Evolutionary conservation across 2,797 vertebrate genomes (phyloP).

Genomic region (Sebastes hubbsi): DNA sequence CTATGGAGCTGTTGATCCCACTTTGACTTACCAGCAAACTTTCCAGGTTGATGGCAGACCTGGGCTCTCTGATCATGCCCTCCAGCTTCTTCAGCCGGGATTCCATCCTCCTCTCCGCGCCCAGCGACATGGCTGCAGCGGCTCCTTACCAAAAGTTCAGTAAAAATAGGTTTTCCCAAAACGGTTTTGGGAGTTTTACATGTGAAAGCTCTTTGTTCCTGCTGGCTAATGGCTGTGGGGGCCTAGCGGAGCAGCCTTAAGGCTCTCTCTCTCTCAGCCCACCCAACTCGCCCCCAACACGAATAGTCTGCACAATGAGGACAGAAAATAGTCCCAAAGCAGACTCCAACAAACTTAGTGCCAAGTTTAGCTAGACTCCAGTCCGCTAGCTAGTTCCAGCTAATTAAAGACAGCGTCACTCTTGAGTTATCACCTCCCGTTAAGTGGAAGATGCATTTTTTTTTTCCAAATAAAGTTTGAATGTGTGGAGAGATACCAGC

Average conservation of each 20-base stretch:
- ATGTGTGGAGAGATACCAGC: constrained; percentile 68
- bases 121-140: constrained; percentile 76
- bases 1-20: constrained; percentile 38
- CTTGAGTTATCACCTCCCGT: constrained; percentile 46
- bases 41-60: constrained; percentile 84
- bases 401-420: background rate
- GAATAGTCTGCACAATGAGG: constrained; percentile 66
- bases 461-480: constrained; percentile 76
- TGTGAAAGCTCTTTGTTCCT: constrained; percentile 71
- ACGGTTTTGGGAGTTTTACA: constrained; percentile 63
- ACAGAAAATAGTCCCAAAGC: constrained; percentile 67
- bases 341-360: constrained; percentile 23
- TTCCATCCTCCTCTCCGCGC: constrained; percentile 86
- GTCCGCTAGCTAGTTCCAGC: background rate
- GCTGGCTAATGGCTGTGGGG: constrained; percentile 78
- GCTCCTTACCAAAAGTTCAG: background rate
- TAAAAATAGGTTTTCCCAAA: background rate
- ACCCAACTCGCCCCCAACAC: constrained; percentile 68
- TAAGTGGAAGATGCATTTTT: constrained; percentile 56
- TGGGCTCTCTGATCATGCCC: constrained; percentile 84
- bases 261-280: constrained; percentile 67
- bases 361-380: background rate
- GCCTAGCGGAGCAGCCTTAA: constrained; percentile 73
- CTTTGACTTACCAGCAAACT: constrained; percentile 85
- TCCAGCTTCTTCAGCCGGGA: constrained; percentile 83